phyloP scores from a whole-genome alignment of 2,888 invertebrate species.

The Hybos culiciformis region DNA sequence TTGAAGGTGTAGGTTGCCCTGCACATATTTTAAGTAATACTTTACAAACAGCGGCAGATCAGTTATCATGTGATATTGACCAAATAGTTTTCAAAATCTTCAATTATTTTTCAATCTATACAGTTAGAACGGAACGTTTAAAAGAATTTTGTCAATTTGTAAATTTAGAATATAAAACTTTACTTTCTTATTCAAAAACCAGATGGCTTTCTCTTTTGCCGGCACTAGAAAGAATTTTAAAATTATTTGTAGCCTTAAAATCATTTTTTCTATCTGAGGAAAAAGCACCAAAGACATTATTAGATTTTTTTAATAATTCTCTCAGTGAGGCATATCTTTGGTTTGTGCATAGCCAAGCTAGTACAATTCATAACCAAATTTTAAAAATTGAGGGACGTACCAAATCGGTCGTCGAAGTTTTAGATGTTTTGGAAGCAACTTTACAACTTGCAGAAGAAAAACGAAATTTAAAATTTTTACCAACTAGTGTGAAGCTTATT shows the following conservation, averaged over 20 bases:
- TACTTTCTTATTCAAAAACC: slow-evolving; percentile 9
- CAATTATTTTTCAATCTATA: slow-evolving; percentile 6
- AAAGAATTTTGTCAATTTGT: slow-evolving; percentile 7
- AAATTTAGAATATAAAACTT: slow-evolving; percentile 5
- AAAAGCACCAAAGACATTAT: slow-evolving; percentile 6
- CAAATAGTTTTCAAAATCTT: slow-evolving; percentile 3
- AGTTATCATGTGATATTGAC: slow-evolving; percentile 3
- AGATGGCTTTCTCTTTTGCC: slow-evolving; percentile 7
- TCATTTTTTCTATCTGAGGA: slow-evolving; percentile 6
- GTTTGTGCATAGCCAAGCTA: slow-evolving; percentile 2
- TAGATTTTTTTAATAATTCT: background rate
- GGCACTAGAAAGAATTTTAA: slow-evolving; percentile 9
- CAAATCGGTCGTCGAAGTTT: background rate
- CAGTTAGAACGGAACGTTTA: slow-evolving; percentile 6
- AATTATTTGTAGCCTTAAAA: slow-evolving; percentile 9
- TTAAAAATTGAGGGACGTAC: background rate
- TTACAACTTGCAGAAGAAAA: background rate
- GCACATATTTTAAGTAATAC: slow-evolving; percentile 7
- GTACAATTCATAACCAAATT: background rate
- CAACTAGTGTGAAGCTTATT: background rate
- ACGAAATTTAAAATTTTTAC: background rate
- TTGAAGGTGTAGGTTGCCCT: slow-evolving; percentile 11
- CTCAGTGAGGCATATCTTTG: slow-evolving; percentile 1
- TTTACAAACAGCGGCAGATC: slow-evolving; percentile 1
- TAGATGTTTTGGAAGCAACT: background rate